Base-by-base conservation (phyloP, 2,113 vertebrate species). In the Otus sunia region DNA sequence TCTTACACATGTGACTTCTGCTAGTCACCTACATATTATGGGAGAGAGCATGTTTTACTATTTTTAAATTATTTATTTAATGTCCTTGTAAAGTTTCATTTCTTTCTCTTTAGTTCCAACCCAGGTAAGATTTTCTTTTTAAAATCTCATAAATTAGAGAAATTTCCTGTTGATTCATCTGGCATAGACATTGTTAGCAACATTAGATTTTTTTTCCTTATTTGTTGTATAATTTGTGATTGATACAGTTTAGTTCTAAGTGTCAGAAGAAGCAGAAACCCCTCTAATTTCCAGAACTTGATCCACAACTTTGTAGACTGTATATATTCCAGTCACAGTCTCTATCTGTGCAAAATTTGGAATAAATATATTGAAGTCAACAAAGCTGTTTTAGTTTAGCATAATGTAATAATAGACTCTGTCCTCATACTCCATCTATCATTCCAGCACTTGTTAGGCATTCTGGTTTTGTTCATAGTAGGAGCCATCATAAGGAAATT, bases 391-490 rank as follows among this genome's bases (percentile, higher is more conserved):
- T 92, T 91, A 85, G 56, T 82, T 96, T 91, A 95, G 75, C 84
- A 64, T 84, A 90, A 82, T 77, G 30, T 94, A 91, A 89, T 92
- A 87, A 87, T 63, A 89, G 86, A 84, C 64, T 88, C 37, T 64
- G 69, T 75, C 80, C 74, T 96, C 9, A 0, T 94, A 93, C 86
- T 85, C 92, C 43, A 87, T 93, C 55, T 95, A 87, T 78, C 39
- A 75, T 93, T 86, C 66, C 75, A 95, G 60, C 52, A 59, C 60
- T 96, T 10, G 14, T 96, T 94, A 96, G 56, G 36, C 77, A 68
- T 95, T 96, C 83, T 78, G 39, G 52, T 91, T 97, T 96, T 89
- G 56, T 75, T 95, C 89, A 18, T 84, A 72, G 39, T 89, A 89
- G 73, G 62, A 85, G 34, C 39, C 60, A 81, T 87, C 67, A 73